Conservation (phyloP, 2,797 vertebrate species). For the Denticeps clupeoides region DNA sequence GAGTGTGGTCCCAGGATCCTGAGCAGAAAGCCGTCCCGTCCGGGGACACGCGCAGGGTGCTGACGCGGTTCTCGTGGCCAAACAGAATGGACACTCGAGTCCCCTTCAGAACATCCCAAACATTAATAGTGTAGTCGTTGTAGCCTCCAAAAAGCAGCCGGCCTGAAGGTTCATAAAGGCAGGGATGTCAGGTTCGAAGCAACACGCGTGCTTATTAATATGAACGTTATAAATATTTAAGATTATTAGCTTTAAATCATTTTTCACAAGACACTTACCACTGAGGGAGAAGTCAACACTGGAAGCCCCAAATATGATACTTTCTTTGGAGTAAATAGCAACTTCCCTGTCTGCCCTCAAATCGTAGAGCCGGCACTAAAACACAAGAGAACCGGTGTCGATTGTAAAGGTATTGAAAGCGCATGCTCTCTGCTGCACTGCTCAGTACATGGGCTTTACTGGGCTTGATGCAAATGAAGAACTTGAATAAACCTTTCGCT, state of each 20-base stretch:
- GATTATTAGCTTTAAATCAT: no score
- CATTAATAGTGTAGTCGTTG: constrained; percentile 97
- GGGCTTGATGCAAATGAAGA: no score
- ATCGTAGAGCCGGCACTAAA: constrained; percentile 91
- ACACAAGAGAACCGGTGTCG: constrained; percentile 22
- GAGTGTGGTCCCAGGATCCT: constrained; percentile 96
- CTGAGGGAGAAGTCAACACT: constrained; percentile 99
- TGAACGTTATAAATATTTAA: no score
- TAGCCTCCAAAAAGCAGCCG: constrained; percentile 90
- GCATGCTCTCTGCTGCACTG: no score
- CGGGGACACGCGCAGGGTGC: constrained; percentile 85
- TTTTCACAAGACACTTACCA: constrained; percentile 56
- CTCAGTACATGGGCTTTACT: no score
- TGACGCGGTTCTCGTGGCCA: constrained; percentile 94
- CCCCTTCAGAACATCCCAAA: constrained; percentile 97
- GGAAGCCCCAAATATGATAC: constrained; percentile 96
- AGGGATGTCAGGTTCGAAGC: no score
- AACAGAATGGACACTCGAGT: constrained; percentile 90
- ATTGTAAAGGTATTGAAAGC: no score
- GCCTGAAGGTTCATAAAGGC: no score
- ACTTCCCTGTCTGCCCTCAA: constrained; percentile 96
- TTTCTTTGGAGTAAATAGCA: constrained; percentile 96
- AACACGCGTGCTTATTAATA: neutral
- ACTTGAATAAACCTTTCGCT: no score
- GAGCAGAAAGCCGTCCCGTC: constrained; percentile 94